Evolutionary conservation across 2,888 invertebrate genomes (phyloP).

Genomic region (Caenorhabditis plicata): DNA sequence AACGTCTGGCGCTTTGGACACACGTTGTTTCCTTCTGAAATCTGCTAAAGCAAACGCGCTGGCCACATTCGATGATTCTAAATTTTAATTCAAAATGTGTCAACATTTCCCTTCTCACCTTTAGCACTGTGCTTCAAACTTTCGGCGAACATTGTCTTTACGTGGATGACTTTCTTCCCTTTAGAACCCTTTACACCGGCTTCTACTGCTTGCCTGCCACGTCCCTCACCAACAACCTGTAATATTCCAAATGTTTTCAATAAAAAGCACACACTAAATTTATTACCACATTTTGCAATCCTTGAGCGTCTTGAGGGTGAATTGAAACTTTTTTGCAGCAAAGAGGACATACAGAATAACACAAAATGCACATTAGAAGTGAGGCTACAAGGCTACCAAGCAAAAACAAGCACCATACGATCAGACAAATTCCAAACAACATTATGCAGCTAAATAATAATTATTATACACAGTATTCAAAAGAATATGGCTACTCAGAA

Average conservation of each 20-base stretch:
- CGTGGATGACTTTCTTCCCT: too few species aligned
- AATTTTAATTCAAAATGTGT: background rate
- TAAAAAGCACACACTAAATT: too few species aligned
- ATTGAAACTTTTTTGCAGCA: constrained; percentile 21
- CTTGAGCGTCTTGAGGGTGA: constrained; percentile 15
- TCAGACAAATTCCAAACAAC: constrained; percentile 56
- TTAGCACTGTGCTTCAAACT: constrained; percentile 38
- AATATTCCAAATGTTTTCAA: background rate
- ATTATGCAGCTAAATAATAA: constrained; percentile 49
- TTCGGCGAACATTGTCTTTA: constrained; percentile 33
- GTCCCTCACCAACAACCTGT: constrained; percentile 3
- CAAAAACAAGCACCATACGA: constrained; percentile 55
- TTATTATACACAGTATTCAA: background rate
- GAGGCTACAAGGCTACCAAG: constrained; percentile 44
- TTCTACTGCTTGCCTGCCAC: too few species aligned
- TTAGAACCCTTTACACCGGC: too few species aligned
- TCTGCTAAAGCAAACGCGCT: constrained; percentile 32
- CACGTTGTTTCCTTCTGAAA: constrained; percentile 18
- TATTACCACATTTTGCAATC: constrained; percentile 24
- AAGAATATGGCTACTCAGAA: constrained; percentile 8
- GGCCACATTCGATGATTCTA: constrained; percentile 19
- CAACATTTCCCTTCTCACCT: constrained; percentile 3
- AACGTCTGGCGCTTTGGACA: constrained; percentile 28
- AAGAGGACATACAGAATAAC: constrained; percentile 16
- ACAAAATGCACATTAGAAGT: constrained; percentile 16